Evolutionary conservation across 1,140 invertebrate species (phyloP), one percentile per base, ranked within the genome.

Genomic region (Kradibia gibbosae): DNA sequence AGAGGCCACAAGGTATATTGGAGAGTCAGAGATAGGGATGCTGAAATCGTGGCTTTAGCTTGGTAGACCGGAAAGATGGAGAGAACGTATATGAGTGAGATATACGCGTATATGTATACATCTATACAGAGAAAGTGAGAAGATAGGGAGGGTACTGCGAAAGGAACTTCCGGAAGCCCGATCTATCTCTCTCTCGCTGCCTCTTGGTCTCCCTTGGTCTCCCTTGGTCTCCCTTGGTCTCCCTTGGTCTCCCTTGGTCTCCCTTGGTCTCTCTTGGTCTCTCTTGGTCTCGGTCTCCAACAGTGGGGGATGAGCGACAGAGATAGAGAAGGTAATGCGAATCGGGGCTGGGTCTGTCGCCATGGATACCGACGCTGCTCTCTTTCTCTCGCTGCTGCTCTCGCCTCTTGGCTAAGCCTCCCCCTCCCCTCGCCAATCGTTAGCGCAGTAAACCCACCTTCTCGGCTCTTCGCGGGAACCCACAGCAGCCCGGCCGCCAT

Each of bases 261-360:
- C 53, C 22, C 53, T 57, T 25, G 5, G 4, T 57, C 53, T 57
- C 17, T 57, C 53, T 57, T 20, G 10, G 10, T 10, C 53, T 57
- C 53, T 57, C 53, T 57, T 20, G 10, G 17, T 4, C 53, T 57
- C 17, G 53, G 53, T 10, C n/a, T 22, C 17, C 70, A 34, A 4
- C 7, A 13, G 48, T 22, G 71, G 36, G 48, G 36, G 86, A 10
- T 13, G 2, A 2, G 20, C 7, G 36, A 13, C 4, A 34, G 83
- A 86, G 83, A 85, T 50, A 85, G 85, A 84, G 71, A 89, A 86
- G 88, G 89, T 88, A 87, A 88, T 85, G 83, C 79, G 86, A 87
- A 85, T 88, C 86, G 86, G 90, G 90, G 91, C 89, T 60, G 81
- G 90, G 89, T 90, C 90, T 88, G 91, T 91, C 86, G 89, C 86